Evolutionary conservation across 2,888 invertebrate species (phyloP).

Genomic region (Temnothorax rugatulus): DNA sequence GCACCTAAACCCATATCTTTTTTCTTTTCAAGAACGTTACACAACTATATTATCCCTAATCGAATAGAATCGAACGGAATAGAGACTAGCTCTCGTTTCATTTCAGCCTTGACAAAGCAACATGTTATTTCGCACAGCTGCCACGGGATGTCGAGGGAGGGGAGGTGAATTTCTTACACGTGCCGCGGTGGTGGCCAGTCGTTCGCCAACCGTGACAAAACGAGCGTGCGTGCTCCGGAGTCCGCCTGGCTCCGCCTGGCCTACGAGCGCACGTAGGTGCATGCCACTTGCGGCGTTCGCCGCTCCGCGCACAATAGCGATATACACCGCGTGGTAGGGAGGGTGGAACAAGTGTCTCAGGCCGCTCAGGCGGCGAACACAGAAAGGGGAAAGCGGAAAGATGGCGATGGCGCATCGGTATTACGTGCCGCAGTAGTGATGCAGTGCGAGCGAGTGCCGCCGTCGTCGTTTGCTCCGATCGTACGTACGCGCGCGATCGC

Average conservation of each 20-base stretch:
- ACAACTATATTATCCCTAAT: not conserved
- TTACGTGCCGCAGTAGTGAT: slow-evolving; percentile 70
- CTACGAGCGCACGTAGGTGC: slow-evolving; percentile 55
- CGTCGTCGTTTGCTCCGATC: slow-evolving; percentile 35
- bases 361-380: not conserved
- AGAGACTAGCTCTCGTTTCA: not conserved
- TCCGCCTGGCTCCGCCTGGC: slow-evolving; percentile 53
- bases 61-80: slow-evolving; percentile 9
- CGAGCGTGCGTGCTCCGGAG: slow-evolving; percentile 20
- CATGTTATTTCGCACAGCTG: not conserved
- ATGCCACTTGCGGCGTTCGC: slow-evolving; percentile 61
- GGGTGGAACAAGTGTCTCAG: slow-evolving; percentile 72
- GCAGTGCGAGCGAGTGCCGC: slow-evolving; percentile 65
- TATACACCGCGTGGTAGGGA: slow-evolving; percentile 63
- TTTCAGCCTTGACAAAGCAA: not conserved
- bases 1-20: not conserved
- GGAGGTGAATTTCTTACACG: slow-evolving; percentile 21
- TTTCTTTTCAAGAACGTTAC: not conserved
- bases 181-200: slow-evolving; percentile 45
- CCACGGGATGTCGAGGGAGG: not conserved
- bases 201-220: slow-evolving; percentile 43
- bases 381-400: slow-evolving; percentile 51
- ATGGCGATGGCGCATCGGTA: slow-evolving; percentile 78
- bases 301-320: slow-evolving; percentile 27
- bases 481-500: slow-evolving; percentile 47